Evolutionary conservation across 2,888 invertebrate species (phyloP), one percentile per base, ranked within the genome.

Genomic region (Meta bourneti): DNA sequence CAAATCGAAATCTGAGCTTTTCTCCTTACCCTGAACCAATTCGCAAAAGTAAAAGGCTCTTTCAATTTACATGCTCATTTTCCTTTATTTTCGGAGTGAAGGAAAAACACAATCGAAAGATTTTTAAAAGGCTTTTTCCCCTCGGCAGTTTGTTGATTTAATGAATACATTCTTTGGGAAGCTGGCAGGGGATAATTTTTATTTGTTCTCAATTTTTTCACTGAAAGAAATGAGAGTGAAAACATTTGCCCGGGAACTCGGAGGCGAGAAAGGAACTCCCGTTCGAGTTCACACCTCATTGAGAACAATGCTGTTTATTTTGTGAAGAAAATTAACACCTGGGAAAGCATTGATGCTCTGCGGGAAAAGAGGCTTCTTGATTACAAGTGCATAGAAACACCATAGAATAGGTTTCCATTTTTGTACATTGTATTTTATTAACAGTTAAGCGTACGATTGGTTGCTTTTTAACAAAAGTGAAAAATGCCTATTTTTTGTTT

Each of bases 91-190:
- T 61, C 9, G 52, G 52, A 78, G 34, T 34, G 34, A 34, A 4
- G 34, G 34, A 34, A 34, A 34, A 34, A 34, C 34, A 78, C 78
- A 78, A 78, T 78, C 52, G 78, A 20, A 61, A 34, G 20, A 51
- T 61, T 61, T 79, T 79, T 79, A 61, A 79, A 77, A 77, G 49
- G 51, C 20, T 61, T 34, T 34, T 34, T n/a, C 54, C 61, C 34
- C 79, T 34, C 20, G 70, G 79, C 51, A 79, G 51, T 79, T 86
- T 85, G 75, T 85, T 85, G 84, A 75, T 85, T 85, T 86, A 86
- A 86, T 86, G 86, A 86, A 86, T 86, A 71, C 78, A 86, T 79
- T 86, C 51, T 34, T 34, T 61, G 71, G 79, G 48, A 85, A 85
- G 20, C 61, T 78, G 54, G 69, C 13, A 34, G 54, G 19, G 69